Conservation (phyloP, 2,888 invertebrate genomes). For the Herminia tarsipennalis region DNA sequence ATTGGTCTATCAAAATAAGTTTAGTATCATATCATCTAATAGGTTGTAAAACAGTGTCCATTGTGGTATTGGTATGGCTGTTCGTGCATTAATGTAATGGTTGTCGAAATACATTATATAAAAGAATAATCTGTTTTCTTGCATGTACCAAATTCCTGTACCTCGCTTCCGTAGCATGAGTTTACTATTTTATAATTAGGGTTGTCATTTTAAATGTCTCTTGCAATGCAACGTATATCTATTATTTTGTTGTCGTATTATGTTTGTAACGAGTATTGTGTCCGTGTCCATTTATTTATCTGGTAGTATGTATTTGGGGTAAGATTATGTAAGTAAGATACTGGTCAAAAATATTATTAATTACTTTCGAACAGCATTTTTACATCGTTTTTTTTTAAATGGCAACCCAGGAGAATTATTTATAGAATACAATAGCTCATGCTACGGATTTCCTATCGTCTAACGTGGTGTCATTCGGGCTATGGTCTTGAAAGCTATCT, state of each 20-base stretch:
- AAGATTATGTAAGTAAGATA: no score
- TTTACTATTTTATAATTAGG: conserved; percentile 8
- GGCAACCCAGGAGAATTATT: background rate
- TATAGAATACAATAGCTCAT: conserved; percentile 27
- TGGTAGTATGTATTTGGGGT: no score
- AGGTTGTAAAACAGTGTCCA: conserved; percentile 56
- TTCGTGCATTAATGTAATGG: conserved; percentile 75
- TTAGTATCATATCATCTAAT: no score
- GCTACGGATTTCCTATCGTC: conserved; percentile 40
- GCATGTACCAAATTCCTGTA: conserved; percentile 73
- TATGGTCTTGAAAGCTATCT: conserved; percentile 25
- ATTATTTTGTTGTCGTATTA: background rate
- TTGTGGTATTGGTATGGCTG: conserved; percentile 67
- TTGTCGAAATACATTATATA: conserved; percentile 78
- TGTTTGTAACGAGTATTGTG: no score
- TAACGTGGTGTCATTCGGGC: conserved; percentile 27
- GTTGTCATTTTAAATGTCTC: background rate
- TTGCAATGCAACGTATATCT: background rate
- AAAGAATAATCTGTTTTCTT: conserved; percentile 81
- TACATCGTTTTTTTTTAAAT: no score
- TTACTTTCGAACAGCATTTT: no score
- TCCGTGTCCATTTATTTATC: no score
- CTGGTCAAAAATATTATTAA: no score
- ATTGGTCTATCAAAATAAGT: no score
- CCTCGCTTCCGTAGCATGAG: conserved; percentile 65